These are phyloP conservation scores for Cydia splendana DNA, from an alignment of 1,140 invertebrate species.

Conservation along the genomic window DNA sequence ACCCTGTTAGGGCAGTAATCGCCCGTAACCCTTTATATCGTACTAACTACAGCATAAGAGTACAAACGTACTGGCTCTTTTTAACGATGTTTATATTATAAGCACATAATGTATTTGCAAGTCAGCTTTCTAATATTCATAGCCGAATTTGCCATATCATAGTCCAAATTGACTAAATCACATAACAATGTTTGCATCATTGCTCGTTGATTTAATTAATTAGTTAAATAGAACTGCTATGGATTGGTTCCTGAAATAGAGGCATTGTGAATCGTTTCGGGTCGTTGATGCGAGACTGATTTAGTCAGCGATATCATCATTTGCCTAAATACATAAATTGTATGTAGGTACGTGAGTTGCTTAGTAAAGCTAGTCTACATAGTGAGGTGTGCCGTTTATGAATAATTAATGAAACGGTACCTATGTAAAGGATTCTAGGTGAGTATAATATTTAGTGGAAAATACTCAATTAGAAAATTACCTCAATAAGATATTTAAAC, in stretches of 20 bases:
- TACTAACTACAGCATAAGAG: too few species aligned
- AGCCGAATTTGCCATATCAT: slow-evolving; percentile 2
- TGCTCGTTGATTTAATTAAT: slow-evolving; percentile 25
- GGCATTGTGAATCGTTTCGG: slow-evolving; percentile 27
- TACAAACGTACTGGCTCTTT: not conserved
- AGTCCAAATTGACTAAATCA: slow-evolving; percentile 22
- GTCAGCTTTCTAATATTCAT: slow-evolving; percentile 1
- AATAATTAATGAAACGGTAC: slow-evolving; percentile 5
- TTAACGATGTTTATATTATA: not conserved
- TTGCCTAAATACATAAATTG: slow-evolving; percentile 29
- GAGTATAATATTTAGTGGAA: not conserved
- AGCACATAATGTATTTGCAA: not conserved
- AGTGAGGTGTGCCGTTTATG: slow-evolving; percentile 18
- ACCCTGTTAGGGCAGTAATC: too few species aligned
- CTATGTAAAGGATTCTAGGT: not conserved
- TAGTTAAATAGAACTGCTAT: slow-evolving; percentile 22
- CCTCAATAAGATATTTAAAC: too few species aligned
- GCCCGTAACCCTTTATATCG: too few species aligned
- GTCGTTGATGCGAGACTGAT: slow-evolving; percentile 27
- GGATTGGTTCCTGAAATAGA: slow-evolving; percentile 25
- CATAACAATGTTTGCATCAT: slow-evolving; percentile 14
- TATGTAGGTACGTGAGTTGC: slow-evolving; percentile 16
- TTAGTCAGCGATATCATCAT: slow-evolving; percentile 30
- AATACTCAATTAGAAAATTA: too few species aligned
- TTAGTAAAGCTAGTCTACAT: not conserved